phyloP scores from a whole-genome alignment of 1,140 invertebrate genomes.

The Archegozetes longisetosus region DNA sequence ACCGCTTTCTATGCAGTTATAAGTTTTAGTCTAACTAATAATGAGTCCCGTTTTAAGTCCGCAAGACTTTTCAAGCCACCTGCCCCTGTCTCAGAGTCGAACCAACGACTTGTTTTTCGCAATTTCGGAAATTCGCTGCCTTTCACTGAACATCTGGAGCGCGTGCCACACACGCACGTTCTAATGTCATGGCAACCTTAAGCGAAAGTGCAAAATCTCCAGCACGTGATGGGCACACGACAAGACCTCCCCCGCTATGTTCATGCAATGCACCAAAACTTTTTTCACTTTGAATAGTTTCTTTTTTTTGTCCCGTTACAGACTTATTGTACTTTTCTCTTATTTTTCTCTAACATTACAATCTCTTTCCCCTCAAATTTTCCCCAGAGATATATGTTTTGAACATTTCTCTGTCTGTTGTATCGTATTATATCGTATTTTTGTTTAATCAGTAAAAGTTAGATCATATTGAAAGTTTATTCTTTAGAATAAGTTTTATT shows the following conservation, averaged over 20 bases:
- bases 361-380: too few species aligned
- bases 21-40: not conserved
- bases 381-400: too few species aligned
- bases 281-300: not conserved
- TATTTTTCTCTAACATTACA: too few species aligned
- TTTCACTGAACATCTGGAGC: not conserved
- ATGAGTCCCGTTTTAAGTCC: not conserved
- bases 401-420: too few species aligned
- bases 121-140: not conserved
- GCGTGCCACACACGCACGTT: not conserved
- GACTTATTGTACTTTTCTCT: not conserved
- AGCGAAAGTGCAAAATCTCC: not conserved
- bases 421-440: too few species aligned
- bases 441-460: too few species aligned
- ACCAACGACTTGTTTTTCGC: not conserved
- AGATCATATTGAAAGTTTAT: too few species aligned
- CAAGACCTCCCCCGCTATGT: not conserved
- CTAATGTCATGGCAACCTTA: not conserved
- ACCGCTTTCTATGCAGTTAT: not conserved
- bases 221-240: not conserved
- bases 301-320: not conserved
- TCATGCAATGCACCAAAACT: not conserved
- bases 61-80: not conserved
- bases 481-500: too few species aligned
- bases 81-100: not conserved